phyloP scores from a whole-genome alignment of 2,888 invertebrate genomes.

The Polyommatus iphigenia region DNA sequence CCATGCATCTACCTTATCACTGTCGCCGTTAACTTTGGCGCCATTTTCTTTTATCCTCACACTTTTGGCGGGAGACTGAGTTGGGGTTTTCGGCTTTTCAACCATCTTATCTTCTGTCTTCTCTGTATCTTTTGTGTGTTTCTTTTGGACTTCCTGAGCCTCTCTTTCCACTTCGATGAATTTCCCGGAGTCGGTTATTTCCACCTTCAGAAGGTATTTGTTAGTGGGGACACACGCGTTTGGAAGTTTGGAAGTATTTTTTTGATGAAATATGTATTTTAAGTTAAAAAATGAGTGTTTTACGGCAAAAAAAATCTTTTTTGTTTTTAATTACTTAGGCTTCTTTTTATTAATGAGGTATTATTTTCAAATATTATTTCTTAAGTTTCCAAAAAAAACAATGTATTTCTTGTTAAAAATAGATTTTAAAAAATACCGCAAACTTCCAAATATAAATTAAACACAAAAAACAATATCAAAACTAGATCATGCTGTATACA shows the following conservation, averaged over 20 bases:
- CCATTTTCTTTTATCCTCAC: slow-evolving; percentile 74
- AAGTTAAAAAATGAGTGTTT: too few species aligned
- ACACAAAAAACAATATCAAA: slow-evolving; percentile 19
- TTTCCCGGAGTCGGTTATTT: slow-evolving; percentile 75
- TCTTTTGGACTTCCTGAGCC: slow-evolving; percentile 48
- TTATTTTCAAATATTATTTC: too few species aligned
- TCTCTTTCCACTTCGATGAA: slow-evolving; percentile 76
- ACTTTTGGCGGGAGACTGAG: slow-evolving; percentile 67
- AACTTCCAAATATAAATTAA: not conserved
- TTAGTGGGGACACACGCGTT: slow-evolving; percentile 67
- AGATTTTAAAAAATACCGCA: not conserved
- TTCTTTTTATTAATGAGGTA: too few species aligned
- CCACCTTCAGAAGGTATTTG: slow-evolving; percentile 67
- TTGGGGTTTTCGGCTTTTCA: slow-evolving; percentile 54
- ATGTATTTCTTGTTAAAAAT: too few species aligned
- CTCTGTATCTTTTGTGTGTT: slow-evolving; percentile 43
- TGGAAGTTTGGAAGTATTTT: too few species aligned
- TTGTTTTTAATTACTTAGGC: too few species aligned
- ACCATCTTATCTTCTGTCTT: slow-evolving; percentile 41
- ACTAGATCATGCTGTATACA: slow-evolving; percentile 19
- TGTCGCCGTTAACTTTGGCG: slow-evolving; percentile 57
- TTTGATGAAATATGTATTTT: too few species aligned
- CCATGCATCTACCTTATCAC: slow-evolving; percentile 45
- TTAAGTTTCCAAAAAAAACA: too few species aligned
- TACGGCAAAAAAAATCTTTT: too few species aligned